phyloP scores from a whole-genome alignment of 2,888 invertebrate genomes.

The Amblyjoppa proteus region DNA sequence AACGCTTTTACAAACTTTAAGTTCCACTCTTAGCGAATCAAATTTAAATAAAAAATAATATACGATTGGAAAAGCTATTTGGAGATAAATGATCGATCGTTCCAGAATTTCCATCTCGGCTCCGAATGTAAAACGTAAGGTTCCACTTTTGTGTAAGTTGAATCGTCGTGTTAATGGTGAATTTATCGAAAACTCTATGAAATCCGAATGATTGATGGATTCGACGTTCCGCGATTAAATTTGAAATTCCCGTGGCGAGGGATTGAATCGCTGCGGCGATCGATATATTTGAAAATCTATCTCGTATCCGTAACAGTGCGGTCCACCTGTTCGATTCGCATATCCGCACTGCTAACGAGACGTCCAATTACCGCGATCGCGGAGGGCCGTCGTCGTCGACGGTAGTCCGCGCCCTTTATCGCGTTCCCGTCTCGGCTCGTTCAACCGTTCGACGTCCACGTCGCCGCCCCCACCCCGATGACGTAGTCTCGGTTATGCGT shows the following conservation, averaged over 20 bases:
- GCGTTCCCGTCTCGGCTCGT: neutral
- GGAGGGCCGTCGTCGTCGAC: slow-evolving; percentile 40
- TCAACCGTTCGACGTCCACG: slow-evolving; percentile 33
- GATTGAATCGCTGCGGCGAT: neutral
- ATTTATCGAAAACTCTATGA: neutral
- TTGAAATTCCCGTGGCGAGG: neutral
- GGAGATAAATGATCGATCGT: neutral
- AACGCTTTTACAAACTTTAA: neutral
- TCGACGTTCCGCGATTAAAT: neutral
- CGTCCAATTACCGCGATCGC: slow-evolving; percentile 75
- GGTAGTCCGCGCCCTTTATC: slow-evolving; percentile 21
- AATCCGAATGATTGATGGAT: neutral
- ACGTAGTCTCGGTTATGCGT: slow-evolving; percentile 60
- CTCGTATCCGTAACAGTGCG: slow-evolving; percentile 46
- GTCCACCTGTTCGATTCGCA: slow-evolving; percentile 67
- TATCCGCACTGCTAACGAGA: slow-evolving; percentile 74
- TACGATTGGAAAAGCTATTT: neutral
- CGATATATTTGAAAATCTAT: slow-evolving; percentile 19
- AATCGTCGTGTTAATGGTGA: neutral
- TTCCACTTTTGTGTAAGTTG: neutral
- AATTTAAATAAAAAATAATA: neutral
- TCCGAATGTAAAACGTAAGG: neutral
- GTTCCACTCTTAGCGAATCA: neutral
- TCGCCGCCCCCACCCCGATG: slow-evolving; percentile 10
- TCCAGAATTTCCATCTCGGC: neutral